Evolutionary conservation across 2,797 vertebrate genomes (phyloP).

Genomic region (Microhierax caerulescens): DNA sequence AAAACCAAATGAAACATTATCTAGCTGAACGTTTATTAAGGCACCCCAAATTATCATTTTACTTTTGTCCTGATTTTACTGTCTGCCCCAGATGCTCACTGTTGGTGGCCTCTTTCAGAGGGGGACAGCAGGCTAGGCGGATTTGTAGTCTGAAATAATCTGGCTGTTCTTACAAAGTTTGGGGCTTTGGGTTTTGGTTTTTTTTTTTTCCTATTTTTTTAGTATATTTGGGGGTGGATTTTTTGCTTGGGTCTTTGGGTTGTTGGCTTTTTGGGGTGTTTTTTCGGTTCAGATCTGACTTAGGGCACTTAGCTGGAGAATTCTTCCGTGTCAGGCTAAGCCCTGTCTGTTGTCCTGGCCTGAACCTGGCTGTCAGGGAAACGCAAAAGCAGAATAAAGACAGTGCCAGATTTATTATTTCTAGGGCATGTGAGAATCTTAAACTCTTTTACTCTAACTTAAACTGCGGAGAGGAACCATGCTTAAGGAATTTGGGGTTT

Average conservation of each 20-base stretch:
- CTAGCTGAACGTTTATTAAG: neutral
- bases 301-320: neutral
- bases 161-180: neutral
- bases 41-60: neutral
- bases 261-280: neutral
- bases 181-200: neutral
- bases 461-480: neutral
- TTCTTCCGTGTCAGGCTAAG: neutral
- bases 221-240: neutral
- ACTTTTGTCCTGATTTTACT: neutral
- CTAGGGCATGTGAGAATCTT: neutral
- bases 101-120: neutral
- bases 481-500: neutral
- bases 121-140: neutral
- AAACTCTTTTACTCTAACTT: neutral
- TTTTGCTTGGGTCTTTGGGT: neutral
- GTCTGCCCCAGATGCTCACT: neutral
- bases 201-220: neutral
- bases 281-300: neutral
- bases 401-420: slow-evolving; percentile 29
- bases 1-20: neutral
- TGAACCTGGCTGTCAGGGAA: slow-evolving; percentile 12
- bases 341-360: slow-evolving; percentile 5
- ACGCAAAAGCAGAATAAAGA: slow-evolving; percentile 13
- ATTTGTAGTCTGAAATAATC: neutral